A percentile compares a stretch with the other conserved stretches of the same genome.
These are phyloP conservation scores for Eudorcas thomsonii DNA, from an alignment of 2,113 vertebrate species.

Conservation along the genomic window DNA sequence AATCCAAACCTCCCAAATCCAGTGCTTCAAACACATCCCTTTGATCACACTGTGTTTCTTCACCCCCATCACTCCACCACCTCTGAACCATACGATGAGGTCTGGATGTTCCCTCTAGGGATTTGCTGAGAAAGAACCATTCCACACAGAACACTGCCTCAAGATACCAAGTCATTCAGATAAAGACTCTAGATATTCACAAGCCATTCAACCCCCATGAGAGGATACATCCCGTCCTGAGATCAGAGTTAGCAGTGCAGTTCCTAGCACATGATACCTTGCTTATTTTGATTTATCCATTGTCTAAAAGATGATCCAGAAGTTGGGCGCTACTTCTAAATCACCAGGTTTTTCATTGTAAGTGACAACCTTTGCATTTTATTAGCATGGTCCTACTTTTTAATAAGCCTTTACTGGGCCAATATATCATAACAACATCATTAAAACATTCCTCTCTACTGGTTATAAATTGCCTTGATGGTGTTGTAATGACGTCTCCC, in stretches of 20 bases:
- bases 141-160: not conserved
- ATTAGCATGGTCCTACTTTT: constrained; percentile 73
- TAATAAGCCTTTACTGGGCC: constrained; percentile 72
- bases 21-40: not conserved
- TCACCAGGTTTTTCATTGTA: constrained; percentile 76
- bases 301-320: constrained; percentile 69
- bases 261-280: constrained; percentile 38
- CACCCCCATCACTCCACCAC: not conserved
- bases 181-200: not conserved
- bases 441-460: constrained; percentile 65
- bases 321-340: constrained; percentile 73
- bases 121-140: not conserved
- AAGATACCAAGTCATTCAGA: not conserved
- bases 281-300: constrained; percentile 76
- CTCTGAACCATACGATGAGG: not conserved
- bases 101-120: not conserved
- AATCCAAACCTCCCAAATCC: not conserved
- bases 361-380: constrained; percentile 78
- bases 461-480: constrained; percentile 72
- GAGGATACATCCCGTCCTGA: not conserved
- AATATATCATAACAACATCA: constrained; percentile 69
- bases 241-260: not conserved
- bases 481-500: constrained; percentile 43
- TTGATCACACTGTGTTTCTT: not conserved
- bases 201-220: not conserved